Base-by-base conservation (phyloP, 2,113 vertebrate genomes). In the Chlorodrepanis virens region DNA sequence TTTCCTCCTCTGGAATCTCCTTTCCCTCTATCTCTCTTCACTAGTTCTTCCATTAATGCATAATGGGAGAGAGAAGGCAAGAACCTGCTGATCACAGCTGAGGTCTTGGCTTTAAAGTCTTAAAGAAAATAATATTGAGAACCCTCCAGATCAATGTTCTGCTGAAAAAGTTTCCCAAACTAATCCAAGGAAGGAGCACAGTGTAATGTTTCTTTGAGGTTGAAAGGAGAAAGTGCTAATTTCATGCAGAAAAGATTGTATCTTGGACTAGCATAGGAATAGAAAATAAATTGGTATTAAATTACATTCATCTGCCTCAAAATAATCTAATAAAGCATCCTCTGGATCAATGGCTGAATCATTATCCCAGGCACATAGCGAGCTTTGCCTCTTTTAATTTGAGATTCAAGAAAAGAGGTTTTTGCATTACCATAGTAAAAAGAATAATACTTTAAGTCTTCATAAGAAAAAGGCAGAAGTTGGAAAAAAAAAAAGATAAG, bases 211-310 rank as follows among this genome's bases (percentile, higher is more conserved):
- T 85, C 80, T 92, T 89, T n/a, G 68, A 95, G 88, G 79, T 33
- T 90, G 92, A 83, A 94, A 94, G 94, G 54, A 94, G 79, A 80
- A 76, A 88, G 76, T 33, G 82, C 72, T 92, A 93, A 93, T 96
- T 91, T 86, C 47, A 56, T 86, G 81, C 77, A 89, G 88, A 68
- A 77, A 89, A 83, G 65, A 82, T 65, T 64, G 6, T 91, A 81
- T 84, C 88, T 83, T 1, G 7, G 60, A 19, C 82, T 78, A 56
- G 78, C 89, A 72, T 56, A 76, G 44, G 54, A 64, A 69, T 64
- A 81, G 82, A 84, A 95, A 93, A 91, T 96, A 91, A 94, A 93
- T 96, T 93, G 71, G 47, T 95, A 89, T 96, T 93, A 93, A 95
- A 90, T 96, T 92, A 77, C 64, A 42, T 93, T 95, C 6, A 4